Base-by-base conservation (phyloP, 2,113 vertebrate genomes). In the Dasypus novemcinctus region DNA sequence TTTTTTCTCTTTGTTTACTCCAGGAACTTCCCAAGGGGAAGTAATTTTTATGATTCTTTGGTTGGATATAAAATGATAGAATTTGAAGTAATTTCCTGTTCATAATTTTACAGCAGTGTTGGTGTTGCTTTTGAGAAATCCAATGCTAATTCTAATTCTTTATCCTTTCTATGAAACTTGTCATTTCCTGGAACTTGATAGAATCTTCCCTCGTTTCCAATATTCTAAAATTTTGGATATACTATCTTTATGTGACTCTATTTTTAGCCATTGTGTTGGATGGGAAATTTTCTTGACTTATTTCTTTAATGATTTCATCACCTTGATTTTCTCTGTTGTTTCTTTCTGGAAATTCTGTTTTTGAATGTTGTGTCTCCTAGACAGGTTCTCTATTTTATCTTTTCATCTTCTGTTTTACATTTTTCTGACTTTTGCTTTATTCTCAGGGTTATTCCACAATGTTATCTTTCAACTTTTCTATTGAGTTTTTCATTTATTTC, bases 401-500 rank as follows among this genome's bases (percentile, higher is more conserved):
- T 94, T 92, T 78, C 66, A 36, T 71, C 25, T 92, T 83, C 4
- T 72, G 6, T 74, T 87, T 92, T 83, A 2, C 7, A 68, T 63
- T 21, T 69, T 82, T 93, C 75, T 41, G 4, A 31, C n/a, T 66
- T 63, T 69, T 76, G 83, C 20, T 80, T 90, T 90, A 64, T 14
- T 87, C 25, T 78, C 61, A 81, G n/a, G 18, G 4, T 33, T 81
- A 80, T 43, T 57, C 23, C 10, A 66, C 49, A 76, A 79, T 20
- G 72, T 85, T 83, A 71, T 71, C 31, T 81, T 89, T 63, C 13
- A 88, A 46, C 4, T 12, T 88, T 89, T 72, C 5, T 38, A 29
- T 94, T 89, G 41, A 59, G 49, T 41, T 94, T 94, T 88, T 88
- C 4, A 75, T 88, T 93, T 90, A 75, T 88, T 93, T 90, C 43